Evolutionary conservation across 2,113 vertebrate genomes (phyloP), one percentile per base, ranked within the genome.

Genomic region (Irena cyanogastra): DNA sequence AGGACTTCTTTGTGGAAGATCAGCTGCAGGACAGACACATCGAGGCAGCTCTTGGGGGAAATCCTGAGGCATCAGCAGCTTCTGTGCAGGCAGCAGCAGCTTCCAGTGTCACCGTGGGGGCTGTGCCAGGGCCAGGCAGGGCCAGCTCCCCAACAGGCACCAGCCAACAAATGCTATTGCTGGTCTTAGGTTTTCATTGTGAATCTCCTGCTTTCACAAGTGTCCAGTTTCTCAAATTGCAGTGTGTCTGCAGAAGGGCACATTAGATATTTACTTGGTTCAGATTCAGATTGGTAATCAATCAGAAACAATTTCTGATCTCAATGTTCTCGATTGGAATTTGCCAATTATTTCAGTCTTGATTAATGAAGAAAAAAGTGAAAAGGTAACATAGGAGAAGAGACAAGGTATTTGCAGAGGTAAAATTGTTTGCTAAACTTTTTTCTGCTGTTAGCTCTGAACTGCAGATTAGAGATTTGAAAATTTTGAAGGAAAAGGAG

Each of bases 11-110:
- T 82, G 37, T 69, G 66, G 50, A 66, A 83, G 88, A 89, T 93
- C 93, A 83, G 82, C 23, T 72, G 60, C 74, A 53, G 86, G 86
- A 45, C 56, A 88, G 91, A 92, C 87, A 65, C 31, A 4, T 9
- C 0, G 6, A 86, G 87, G 88, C 94, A 83, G 80, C 60, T 89
- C 77, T n/a, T 65, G 74, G 49, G 80, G 91, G 68, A 70, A 86
- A 30, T 96, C 5, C 0, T 47, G 91, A 96, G 68, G 78, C 81
- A 79, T 95, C 96, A 97, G 96, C 96, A 95, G 63, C 76, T 97
- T 91, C 91, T 87, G 63, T n/a, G 53, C 78, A 93, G 94, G 26
- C 91, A 63, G 91, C 54, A 50, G 59, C 57, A 41, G 71, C 83
- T 75, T 31, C 65, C 76, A 42, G 54, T 88, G 61, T 49, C 3